These are phyloP conservation scores for Drosophila triauraria DNA, from an alignment of 1,140 invertebrate species.

Conservation along the genomic window DNA sequence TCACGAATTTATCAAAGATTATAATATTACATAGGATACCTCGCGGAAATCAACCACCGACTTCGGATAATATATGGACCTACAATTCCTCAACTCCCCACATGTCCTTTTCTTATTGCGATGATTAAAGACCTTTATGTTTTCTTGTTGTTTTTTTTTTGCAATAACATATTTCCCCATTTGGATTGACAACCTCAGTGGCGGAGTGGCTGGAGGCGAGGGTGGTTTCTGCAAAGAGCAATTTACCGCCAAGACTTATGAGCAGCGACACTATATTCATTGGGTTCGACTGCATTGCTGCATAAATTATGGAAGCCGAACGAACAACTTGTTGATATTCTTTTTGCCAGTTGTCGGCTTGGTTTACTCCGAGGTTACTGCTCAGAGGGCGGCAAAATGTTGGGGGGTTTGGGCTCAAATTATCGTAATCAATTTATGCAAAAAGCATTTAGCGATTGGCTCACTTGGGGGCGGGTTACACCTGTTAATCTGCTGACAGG, in stretches of 20 bases:
- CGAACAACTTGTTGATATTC: constrained; percentile 35
- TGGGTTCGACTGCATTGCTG: constrained; percentile 55
- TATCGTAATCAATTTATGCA: constrained; percentile 60
- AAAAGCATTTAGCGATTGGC: constrained; percentile 30
- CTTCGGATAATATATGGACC: neutral
- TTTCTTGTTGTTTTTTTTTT: neutral
- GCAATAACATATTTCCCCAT: neutral
- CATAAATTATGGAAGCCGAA: constrained; percentile 65
- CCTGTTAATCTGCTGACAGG: constrained; percentile 60
- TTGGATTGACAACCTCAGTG: constrained; percentile 40
- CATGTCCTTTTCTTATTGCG: neutral
- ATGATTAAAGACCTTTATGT: constrained; percentile 7
- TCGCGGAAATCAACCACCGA: neutral
- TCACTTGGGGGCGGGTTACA: constrained; percentile 44
- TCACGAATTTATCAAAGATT: neutral
- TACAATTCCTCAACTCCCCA: neutral
- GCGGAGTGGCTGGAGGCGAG: constrained; percentile 5
- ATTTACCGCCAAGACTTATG: constrained; percentile 44
- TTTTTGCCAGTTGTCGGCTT: constrained; percentile 10
- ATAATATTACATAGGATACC: no score
- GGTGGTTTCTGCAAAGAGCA: constrained; percentile 24
- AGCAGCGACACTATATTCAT: constrained; percentile 37
- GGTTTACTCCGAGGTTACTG: constrained; percentile 17
- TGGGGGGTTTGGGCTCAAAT: constrained; percentile 31
- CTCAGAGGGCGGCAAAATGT: constrained; percentile 29